phyloP scores from a whole-genome alignment of 2,888 invertebrate genomes.

The Brenthis hecate region DNA sequence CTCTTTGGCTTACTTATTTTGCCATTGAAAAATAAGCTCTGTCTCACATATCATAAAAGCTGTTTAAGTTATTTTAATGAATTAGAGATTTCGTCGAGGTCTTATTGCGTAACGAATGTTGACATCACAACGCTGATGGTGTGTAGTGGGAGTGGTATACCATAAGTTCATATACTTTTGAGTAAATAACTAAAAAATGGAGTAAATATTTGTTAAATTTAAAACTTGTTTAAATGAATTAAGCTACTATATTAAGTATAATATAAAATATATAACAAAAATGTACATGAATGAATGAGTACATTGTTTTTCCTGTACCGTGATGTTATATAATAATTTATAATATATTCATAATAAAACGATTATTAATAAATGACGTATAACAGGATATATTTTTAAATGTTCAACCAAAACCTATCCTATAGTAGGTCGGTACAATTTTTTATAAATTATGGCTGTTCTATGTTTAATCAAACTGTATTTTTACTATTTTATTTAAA shows the following conservation, averaged over 20 bases:
- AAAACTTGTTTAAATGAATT: not conserved
- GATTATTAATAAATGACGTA: too few species aligned
- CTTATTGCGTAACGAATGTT: constrained; percentile 76
- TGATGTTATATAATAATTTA: too few species aligned
- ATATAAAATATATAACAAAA: too few species aligned
- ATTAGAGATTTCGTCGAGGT: constrained; percentile 55
- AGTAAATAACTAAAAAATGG: not conserved
- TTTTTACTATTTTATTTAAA: too few species aligned
- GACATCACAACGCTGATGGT: constrained; percentile 60
- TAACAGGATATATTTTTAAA: too few species aligned
- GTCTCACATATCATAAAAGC: constrained; percentile 30
- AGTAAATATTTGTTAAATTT: not conserved
- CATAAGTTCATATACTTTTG: constrained; percentile 38
- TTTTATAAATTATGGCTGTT: too few species aligned
- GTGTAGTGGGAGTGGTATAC: constrained; percentile 49
- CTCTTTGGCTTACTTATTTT: constrained; percentile 49
- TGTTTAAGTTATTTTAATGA: constrained; percentile 17
- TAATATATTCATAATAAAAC: too few species aligned
- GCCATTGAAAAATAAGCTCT: constrained; percentile 39
- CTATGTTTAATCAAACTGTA: too few species aligned
- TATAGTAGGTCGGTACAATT: too few species aligned
- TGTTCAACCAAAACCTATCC: too few species aligned
- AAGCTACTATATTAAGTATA: not conserved
- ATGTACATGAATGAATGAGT: too few species aligned
- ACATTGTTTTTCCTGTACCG: too few species aligned